Conservation (phyloP, 2,797 vertebrate species). For the Aldrovandia affinis region DNA sequence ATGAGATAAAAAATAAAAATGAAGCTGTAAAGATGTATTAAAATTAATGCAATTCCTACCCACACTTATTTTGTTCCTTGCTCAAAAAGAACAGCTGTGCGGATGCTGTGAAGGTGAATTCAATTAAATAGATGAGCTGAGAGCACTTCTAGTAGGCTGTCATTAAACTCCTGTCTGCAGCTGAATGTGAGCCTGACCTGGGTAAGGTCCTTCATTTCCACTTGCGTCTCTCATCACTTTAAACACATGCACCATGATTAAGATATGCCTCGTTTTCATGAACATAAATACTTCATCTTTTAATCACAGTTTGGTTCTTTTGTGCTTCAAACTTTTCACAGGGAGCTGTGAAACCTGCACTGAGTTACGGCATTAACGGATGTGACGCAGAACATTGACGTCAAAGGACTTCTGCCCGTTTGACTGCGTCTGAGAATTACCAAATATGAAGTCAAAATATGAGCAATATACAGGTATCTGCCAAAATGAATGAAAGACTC, state of each 20-base stretch:
- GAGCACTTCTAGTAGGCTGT: slow-evolving; percentile 59
- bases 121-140: slow-evolving; percentile 53
- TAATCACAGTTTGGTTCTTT: slow-evolving; percentile 20
- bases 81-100: slow-evolving; percentile 55
- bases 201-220: slow-evolving; percentile 50
- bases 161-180: slow-evolving; percentile 68
- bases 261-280: slow-evolving; percentile 65
- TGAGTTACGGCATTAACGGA: background rate
- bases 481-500: too few relatives aligned
- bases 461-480: background rate
- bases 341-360: background rate
- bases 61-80: slow-evolving; percentile 52
- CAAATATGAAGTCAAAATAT: background rate
- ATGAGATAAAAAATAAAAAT: slow-evolving; percentile 31
- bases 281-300: slow-evolving; percentile 56
- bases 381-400: background rate
- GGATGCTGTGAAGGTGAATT: slow-evolving; percentile 45
- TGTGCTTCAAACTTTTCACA: background rate
- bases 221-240: slow-evolving; percentile 53
- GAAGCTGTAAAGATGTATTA: slow-evolving; percentile 32
- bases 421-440: background rate
- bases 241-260: slow-evolving; percentile 44
- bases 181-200: slow-evolving; percentile 56
- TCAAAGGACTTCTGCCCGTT: background rate
- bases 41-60: slow-evolving; percentile 50